Conservation (phyloP, 2,113 vertebrate genomes). For the Atrichornis clamosus region DNA sequence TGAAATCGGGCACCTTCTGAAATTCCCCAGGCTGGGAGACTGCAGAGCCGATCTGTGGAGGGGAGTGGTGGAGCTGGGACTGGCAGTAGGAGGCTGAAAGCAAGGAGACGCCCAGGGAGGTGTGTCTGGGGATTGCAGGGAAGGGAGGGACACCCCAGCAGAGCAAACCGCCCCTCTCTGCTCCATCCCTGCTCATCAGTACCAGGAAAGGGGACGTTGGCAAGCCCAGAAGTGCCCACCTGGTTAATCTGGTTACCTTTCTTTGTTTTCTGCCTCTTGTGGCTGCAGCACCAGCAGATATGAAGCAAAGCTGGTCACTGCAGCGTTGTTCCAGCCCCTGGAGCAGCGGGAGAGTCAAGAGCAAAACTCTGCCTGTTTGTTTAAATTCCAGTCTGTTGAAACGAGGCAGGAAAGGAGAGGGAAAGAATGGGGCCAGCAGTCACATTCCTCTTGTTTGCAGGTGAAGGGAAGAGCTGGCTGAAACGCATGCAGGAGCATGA, state of each 20-base stretch:
- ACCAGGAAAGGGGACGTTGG: rapidly evolving
- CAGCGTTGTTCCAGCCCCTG: neutral
- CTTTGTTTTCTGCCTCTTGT: neutral
- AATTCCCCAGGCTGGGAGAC: neutral
- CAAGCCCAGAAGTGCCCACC: neutral
- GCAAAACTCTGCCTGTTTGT: neutral
- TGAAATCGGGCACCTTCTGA: neutral
- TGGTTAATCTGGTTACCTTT: neutral
- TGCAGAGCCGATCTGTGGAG: neutral
- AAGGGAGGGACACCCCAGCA: rapidly evolving
- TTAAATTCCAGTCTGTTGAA: neutral
- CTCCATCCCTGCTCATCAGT: no score
- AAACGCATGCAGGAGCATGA: slow-evolving; percentile 39
- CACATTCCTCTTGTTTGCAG: neutral
- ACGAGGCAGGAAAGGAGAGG: neutral
- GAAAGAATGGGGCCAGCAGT: neutral
- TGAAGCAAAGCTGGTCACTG: neutral
- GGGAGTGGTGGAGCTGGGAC: neutral
- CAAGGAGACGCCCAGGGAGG: neutral
- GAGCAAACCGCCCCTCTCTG: neutral
- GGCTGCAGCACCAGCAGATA: neutral
- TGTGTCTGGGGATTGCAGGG: neutral
- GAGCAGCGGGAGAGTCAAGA: neutral
- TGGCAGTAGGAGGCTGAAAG: neutral
- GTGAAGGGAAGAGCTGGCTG: neutral